A percentile compares a stretch with the other conserved stretches of the same genome.
Conservation (phyloP, 2,797 vertebrate species). For the Pseudotriccus pelzelni region DNA sequence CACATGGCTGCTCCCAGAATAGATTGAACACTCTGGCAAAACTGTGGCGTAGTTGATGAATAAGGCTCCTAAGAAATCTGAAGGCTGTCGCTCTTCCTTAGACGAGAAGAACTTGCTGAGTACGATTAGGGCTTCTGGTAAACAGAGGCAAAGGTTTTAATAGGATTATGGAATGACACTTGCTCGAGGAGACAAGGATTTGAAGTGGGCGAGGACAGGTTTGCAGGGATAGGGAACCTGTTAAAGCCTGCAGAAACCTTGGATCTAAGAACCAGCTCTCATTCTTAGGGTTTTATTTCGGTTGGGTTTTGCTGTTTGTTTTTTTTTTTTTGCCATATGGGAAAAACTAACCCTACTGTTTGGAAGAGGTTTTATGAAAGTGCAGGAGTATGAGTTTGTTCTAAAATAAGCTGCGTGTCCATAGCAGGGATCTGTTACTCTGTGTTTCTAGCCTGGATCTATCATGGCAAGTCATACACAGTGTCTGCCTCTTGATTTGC, state of each 20-base stretch:
- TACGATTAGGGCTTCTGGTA: slow-evolving; percentile 15
- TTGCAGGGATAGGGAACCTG: neutral
- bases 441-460: neutral
- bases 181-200: slow-evolving; percentile 14
- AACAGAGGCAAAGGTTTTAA: slow-evolving; percentile 58
- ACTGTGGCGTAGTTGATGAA: slow-evolving; percentile 37
- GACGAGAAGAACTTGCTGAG: slow-evolving; percentile 4
- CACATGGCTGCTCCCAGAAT: slow-evolving; percentile 65
- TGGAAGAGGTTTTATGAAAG: neutral
- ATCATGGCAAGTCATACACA: neutral
- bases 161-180: slow-evolving; percentile 51
- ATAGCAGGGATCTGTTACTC: neutral
- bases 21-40: slow-evolving; percentile 60
- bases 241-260: neutral
- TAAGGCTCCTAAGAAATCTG: slow-evolving; percentile 58
- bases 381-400: neutral
- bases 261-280: neutral
- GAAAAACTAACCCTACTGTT: neutral
- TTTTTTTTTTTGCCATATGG: neutral
- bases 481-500: slow-evolving; percentile 6
- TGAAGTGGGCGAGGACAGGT: neutral
- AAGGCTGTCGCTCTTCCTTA: slow-evolving; percentile 51
- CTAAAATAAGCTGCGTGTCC: neutral
- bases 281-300: neutral
- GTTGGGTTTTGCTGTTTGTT: neutral